Base-by-base conservation (phyloP, 2,797 vertebrate genomes). In the Gephyroberyx darwinii region DNA sequence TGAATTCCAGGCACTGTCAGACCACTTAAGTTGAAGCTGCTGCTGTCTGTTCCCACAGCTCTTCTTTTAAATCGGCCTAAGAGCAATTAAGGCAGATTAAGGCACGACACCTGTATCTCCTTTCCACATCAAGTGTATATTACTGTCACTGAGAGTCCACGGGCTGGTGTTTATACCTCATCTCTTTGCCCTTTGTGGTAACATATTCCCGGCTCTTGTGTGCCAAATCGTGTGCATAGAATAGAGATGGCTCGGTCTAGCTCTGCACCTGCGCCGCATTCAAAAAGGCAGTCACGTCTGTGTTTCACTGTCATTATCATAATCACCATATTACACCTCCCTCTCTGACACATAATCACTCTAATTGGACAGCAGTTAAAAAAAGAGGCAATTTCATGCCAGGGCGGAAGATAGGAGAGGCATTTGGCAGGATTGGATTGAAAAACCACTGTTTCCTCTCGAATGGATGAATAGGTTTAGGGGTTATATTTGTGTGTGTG, bases 361-460 rank as follows among this genome's bases (percentile, higher is more conserved):
- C 82, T 88, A 90, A 92, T 89, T 92, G 76, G 80, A 82, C 82
- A 30, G 50, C 56, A 74, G 75, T 71, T 84, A 73, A 82, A 89
- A 26, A 89, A 75, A 59, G 66, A 74, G 64, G 64, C 51, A 77
- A 58, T 88, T 91, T 82, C 62, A 69, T 78, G 74, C 60, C 33
- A 14, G 51, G 26, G 70, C 19, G 52, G 65, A 83, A 66, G 71
- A 65, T 35, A 50, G 19, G 51, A 68, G 68, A 75, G 57, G 53
- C 45, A 43, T 76, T 66, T 67, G 65, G 75, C 62, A 69, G 75
- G 78, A 78, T 48, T 65, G 68, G 69, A 71, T 41, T 74, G 22
- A 78, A 83, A 70, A 70, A 82, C 54, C 72, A 66, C 57, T 62
- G 53, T 88, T 85, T 85, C 67, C 67, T 59, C 65, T 83, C 26